These are phyloP conservation scores for Malacosoma neustria DNA, from an alignment of 2,888 invertebrate species.

Conservation along the genomic window DNA sequence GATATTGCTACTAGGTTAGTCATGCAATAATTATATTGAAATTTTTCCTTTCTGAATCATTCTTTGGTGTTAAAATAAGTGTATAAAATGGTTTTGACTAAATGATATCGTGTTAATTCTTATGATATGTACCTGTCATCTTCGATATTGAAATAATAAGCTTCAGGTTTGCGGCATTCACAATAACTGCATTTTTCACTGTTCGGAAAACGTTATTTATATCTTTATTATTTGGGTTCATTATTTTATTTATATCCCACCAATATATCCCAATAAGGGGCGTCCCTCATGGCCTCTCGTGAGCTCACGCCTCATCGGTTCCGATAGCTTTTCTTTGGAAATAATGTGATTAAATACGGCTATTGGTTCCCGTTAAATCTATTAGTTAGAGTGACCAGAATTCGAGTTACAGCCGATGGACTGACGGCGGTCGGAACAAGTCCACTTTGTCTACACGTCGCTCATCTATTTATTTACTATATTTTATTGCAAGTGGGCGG, in stretches of 20 bases:
- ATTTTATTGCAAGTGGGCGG: background rate
- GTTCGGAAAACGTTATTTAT: too few species aligned
- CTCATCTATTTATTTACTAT: background rate
- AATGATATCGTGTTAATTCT: too few species aligned
- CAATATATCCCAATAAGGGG: background rate
- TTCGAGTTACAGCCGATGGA: background rate
- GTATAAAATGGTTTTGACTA: too few species aligned
- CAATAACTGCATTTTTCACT: too few species aligned
- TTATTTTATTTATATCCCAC: background rate
- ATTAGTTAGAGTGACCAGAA: constrained; percentile 18
- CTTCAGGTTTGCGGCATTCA: too few species aligned
- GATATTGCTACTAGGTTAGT: background rate
- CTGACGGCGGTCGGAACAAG: background rate
- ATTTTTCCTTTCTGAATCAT: background rate
- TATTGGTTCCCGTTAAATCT: constrained; percentile 13
- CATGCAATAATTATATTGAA: background rate
- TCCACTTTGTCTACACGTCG: background rate
- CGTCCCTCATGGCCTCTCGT: background rate
- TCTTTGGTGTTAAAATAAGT: too few species aligned
- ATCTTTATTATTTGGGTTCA: background rate
- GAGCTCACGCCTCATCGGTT: background rate
- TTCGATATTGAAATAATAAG: too few species aligned
- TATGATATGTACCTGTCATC: too few species aligned
- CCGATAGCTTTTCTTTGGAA: background rate
- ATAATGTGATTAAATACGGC: constrained; percentile 2